Evolutionary conservation across 2,888 invertebrate species (phyloP), one percentile per base, ranked within the genome.

Genomic region (Glaucopsyche alexis): DNA sequence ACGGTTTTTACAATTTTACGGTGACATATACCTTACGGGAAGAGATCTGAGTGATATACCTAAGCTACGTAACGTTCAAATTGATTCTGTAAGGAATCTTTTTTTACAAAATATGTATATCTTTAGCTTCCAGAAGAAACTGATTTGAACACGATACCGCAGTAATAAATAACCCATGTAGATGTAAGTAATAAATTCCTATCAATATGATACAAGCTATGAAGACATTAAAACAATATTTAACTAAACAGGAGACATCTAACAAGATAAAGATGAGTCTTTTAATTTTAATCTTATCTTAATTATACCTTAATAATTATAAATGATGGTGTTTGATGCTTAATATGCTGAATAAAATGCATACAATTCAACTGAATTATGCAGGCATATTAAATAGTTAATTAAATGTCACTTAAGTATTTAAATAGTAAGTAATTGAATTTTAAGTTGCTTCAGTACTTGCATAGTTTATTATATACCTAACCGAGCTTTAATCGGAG

Each of bases 141-240:
- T 19, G 55, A 55, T 55, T 13, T 11, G 7, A 47, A 13, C 60
- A 60, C 29, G 60, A 60, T 16, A 55, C 19, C 16, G 11, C 1
- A 11, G 60, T 60, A 38, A 60, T 60, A 60, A 60, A 60, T 60
- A 60, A 60, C 60, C 29, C 60, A 38, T 38, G 60, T 29, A 64
- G 60, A 19, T 42, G 45, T 71, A 71, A 45, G 19, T 60, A 38
- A 60, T 71, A 71, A 71, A 71, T 71, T 55, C 38, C 40, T 38
- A 40, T 38, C 50, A 29, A 52, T 71, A 29, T n/a, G n/a, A 29
- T 71, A 71, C 40, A 71, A 71, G 42, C 16, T 19, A 45, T 60
- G 38, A 38, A 60, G 60, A 60, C 60, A 60, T 14, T 60, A 60
- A 13, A 55, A 55, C 55, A 55, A 13, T 50, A 40, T 69, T 49